Base-by-base conservation (phyloP, 2,113 vertebrate species). In the Mirounga angustirostris region DNA sequence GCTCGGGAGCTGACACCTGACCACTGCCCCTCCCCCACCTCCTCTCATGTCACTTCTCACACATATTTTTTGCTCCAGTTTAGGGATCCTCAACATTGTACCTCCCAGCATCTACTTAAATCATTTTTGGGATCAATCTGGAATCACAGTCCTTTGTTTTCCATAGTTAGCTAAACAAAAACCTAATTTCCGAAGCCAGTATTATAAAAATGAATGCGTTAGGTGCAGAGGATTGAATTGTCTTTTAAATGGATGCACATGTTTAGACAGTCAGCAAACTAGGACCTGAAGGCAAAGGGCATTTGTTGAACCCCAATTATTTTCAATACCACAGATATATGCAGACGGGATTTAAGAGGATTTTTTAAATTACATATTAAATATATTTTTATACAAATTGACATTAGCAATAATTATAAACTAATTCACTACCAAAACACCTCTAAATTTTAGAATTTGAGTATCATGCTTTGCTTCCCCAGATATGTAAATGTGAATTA, bases 321-420 rank as follows among this genome's bases (percentile, higher is more conserved):
- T 94, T 93, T 89, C 4, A 89, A 52, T 52, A 91, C 24, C 24
- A n/a, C 26, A 74, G 26, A 18, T 50, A 65, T 36, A 86, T 7
- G 80, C 11, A 58, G 14, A 19, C 52, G 78, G 52, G n/a, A 89
- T 36, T 67, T 93, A 59, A 91, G 40, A 69, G 9, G 7, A 61
- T 22, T 63, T 95, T 71, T 89, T 4, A 79, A 96, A 36, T 54
- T 33, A 54, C 5, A 73, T 63, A 52, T 30, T 58, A 86, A 86
- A 65, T 84, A 61, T 58, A 22, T 89, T 91, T 96, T 97, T n/a
- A 69, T 46, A 65, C 7, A 95, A 91, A 91, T 86, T 67, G 89
- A 78, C 36, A 91, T 82, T 94, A 79, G 4, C 14, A 63, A 90
- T 94, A 92, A 88, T 85, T 96, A 91, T 73, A 89, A 93, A 91